Base-by-base conservation (phyloP, 2,888 invertebrate species). In the Chrysodeixis includens region DNA sequence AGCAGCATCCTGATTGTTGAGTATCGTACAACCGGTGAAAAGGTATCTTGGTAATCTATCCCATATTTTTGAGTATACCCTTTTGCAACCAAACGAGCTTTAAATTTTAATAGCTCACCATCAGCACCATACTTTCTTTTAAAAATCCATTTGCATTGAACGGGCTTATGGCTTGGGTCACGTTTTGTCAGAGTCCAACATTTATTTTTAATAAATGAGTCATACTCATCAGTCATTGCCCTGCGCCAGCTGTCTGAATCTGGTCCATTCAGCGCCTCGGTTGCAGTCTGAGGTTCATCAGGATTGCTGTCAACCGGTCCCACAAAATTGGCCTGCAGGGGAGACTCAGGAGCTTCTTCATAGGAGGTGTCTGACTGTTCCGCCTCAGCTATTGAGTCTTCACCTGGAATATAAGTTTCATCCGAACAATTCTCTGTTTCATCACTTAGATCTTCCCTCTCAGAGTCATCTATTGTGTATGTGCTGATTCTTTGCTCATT, bases 11-110 rank as follows among this genome's bases (percentile, higher is more conserved):
- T 35, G 1, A 68, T 44, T n/a, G 63, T 63, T 2, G 63, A 60
- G 22, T 68, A 49, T 7, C 68, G n/a, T 8, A 63, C 60, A 0
- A 68, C 63, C 0, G 63, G 68, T n/a, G 67, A 44, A 22, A 59
- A 63, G 0, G 68, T 69, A 44, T 69, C 64, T 0, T 30, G 3
- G 18, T 64, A 64, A n/a, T 69, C 56, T 10, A 64, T 16, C 0
- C 63, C 68, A 32, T 60, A 57, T 16, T 51, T 26, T 18, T 68
- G 60, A 0, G 46, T 54, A 16, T 22, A 63, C 0, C 63, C 68
- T 22, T 60, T 60, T 1, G 67, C 67, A 0, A 68, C 67, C 1
- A 68, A n/a, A 0, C 62, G 32, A n/a, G 67, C 67, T 30, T 60
- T 59, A 35, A 46, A 63, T 3, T 30, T 56, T 0, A 57, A 10